Evolutionary conservation across 2,113 vertebrate genomes (phyloP), one percentile per base, ranked within the genome.

Genomic region (Girardinichthys multiradiatus): DNA sequence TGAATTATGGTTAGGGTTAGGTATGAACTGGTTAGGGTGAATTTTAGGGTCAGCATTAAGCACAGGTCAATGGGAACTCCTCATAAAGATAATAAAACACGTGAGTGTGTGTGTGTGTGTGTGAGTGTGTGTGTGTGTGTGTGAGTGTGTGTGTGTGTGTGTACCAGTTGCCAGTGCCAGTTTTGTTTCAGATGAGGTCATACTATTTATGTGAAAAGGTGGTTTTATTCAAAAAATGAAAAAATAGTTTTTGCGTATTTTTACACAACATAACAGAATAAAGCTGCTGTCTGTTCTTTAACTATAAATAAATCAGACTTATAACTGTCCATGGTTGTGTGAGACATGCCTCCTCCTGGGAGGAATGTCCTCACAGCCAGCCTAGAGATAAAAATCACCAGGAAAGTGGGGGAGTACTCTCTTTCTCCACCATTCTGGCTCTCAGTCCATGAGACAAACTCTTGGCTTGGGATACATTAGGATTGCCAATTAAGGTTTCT

Each of bases 381-480:
- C n/a, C 9, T n/a, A 54, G 24, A 65, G 75, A 71, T 79, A 66
- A 68, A 76, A 69, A 51, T 27, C 68, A 58, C 33, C 31, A 65
- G 64, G 29, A 58, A 59, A 57, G 57, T 28, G 24, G 83, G 72
- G 37, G 64, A 57, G 70, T 19, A 42, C 59, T 60, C 54, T 67
- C 29, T 58, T 75, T 69, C 45, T 62, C 27, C 30, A 28, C 68
- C 59, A 57, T 61, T 78, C 68, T 80, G 74, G 70, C 72, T 71
- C 72, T 69, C 77, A 60, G 39, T 74, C 61, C 64, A 66, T 48
- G 64, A 59, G 7, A n/a, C 57, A 68, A 70, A 68, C 62, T 58
- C 28, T 26, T 1, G 51, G 83, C 77, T 45, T 54, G 83, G 89
- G 87, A 81, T 74, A 85, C 86, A 91, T 91, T 89, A 89, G 76